Percentiles rank a stretch among this genome's conserved stretches.
These are phyloP conservation scores for Plecotus auritus DNA, from an alignment of 2,113 vertebrate genomes.

Conservation along the genomic window DNA sequence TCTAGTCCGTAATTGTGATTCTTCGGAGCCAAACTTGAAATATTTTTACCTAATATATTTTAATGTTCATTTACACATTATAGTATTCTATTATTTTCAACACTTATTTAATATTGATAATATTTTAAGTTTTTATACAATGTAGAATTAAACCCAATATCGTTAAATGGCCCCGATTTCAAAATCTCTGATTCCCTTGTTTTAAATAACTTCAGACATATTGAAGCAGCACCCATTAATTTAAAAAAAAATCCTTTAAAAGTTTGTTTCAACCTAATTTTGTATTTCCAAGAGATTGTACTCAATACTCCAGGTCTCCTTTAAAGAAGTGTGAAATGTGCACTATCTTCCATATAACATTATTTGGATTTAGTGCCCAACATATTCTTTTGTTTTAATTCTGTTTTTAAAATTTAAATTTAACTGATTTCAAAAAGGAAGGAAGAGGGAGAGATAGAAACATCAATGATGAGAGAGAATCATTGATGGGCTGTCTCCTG, in stretches of 20 bases:
- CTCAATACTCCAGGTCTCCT: neutral
- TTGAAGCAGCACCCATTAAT: neutral
- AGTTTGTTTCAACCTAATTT: neutral
- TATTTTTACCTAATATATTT: neutral
- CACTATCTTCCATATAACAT: neutral
- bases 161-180: neutral
- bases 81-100: neutral
- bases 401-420: no score
- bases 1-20: neutral
- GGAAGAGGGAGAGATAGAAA: no score
- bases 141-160: neutral
- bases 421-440: no score
- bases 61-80: neutral
- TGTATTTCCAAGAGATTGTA: constrained; percentile 18
- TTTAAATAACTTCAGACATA: neutral
- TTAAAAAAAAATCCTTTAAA: neutral
- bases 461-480: no score
- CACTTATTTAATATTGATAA: neutral
- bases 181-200: neutral
- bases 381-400: neutral
- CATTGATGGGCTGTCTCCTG: no score
- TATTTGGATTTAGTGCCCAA: constrained; percentile 18
- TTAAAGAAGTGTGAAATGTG: neutral
- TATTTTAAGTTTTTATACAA: neutral
- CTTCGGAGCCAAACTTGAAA: neutral